Conservation (phyloP, 2,888 invertebrate genomes). For the Drosophila quasianomalipes region DNA sequence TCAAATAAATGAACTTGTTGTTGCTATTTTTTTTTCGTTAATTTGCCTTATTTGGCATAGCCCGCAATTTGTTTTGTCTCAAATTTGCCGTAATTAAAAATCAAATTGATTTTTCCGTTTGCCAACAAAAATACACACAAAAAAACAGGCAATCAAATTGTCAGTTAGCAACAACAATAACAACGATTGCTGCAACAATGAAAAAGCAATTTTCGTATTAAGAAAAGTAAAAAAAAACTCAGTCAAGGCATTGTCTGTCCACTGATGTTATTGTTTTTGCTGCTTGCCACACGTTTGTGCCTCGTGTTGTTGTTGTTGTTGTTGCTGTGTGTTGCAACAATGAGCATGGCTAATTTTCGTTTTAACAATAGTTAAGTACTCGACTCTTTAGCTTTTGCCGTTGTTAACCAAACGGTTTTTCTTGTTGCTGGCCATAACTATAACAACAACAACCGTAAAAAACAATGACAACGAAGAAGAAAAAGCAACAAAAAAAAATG, state of each 20-base stretch:
- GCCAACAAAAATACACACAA: slow-evolving; percentile 36
- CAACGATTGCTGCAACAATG: slow-evolving; percentile 65
- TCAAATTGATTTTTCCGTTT: slow-evolving; percentile 72
- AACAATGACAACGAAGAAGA: slow-evolving; percentile 31
- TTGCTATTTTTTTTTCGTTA: slow-evolving; percentile 30
- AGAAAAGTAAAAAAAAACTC: slow-evolving; percentile 58
- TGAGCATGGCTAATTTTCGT: slow-evolving; percentile 77
- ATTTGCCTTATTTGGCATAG: slow-evolving; percentile 66
- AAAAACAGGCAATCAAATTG: slow-evolving; percentile 54
- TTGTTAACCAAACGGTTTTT: slow-evolving; percentile 65
- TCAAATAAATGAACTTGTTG: slow-evolving; percentile 57
- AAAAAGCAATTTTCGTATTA: slow-evolving; percentile 72
- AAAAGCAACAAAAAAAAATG: slow-evolving; percentile 23
- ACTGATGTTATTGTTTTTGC: slow-evolving; percentile 44
- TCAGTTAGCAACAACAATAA: slow-evolving; percentile 53
- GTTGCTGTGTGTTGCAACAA: slow-evolving; percentile 70
- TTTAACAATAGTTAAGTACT: slow-evolving; percentile 77
- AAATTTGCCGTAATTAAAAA: slow-evolving; percentile 78
- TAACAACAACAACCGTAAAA: slow-evolving; percentile 39
- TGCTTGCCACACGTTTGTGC: slow-evolving; percentile 69
- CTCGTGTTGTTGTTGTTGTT: slow-evolving; percentile 47
- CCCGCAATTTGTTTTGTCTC: slow-evolving; percentile 72
- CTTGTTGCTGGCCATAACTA: slow-evolving; percentile 31
- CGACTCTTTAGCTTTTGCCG: slow-evolving; percentile 61
- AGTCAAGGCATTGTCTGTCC: slow-evolving; percentile 70